Conservation (phyloP, 2,797 vertebrate species). For the Cossypha caffra region DNA sequence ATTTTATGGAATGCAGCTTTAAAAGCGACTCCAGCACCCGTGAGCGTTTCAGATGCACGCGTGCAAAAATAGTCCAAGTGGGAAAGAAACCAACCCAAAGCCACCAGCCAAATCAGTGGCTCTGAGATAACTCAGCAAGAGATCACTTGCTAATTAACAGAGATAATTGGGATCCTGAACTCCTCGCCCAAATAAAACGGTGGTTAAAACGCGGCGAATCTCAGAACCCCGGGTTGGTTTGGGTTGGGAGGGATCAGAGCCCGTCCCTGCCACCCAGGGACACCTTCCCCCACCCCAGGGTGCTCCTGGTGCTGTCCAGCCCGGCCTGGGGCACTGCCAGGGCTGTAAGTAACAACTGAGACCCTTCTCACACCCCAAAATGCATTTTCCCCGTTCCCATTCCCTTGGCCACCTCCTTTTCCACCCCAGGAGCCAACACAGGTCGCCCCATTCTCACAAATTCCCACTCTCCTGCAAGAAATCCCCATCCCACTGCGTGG, state of each 20-base stretch:
- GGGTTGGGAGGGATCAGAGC: not conserved
- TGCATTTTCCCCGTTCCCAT: fast-evolving
- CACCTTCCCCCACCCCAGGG: fast-evolving
- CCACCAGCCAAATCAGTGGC: not conserved
- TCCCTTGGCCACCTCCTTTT: not conserved
- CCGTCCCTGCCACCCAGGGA: fast-evolving
- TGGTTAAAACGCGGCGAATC: fast-evolving
- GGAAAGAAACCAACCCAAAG: not conserved
- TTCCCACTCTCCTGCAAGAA: too few species aligned
- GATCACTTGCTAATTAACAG: not conserved
- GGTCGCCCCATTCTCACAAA: too few species aligned
- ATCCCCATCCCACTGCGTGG: fast-evolving
- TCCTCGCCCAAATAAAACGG: not conserved
- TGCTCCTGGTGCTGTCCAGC: fast-evolving
- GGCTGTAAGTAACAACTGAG: not conserved
- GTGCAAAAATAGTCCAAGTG: not conserved
- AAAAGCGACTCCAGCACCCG: fast-evolving
- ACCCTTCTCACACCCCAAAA: fast-evolving
- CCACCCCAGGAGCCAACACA: fast-evolving
- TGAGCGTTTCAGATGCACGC: fast-evolving
- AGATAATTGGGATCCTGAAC: not conserved
- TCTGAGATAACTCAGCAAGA: not conserved
- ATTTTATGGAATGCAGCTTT: fast-evolving
- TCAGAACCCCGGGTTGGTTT: not conserved
- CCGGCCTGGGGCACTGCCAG: not conserved